phyloP scores from a whole-genome alignment of 2,113 vertebrate genomes.

The Spilogale gracilis region DNA sequence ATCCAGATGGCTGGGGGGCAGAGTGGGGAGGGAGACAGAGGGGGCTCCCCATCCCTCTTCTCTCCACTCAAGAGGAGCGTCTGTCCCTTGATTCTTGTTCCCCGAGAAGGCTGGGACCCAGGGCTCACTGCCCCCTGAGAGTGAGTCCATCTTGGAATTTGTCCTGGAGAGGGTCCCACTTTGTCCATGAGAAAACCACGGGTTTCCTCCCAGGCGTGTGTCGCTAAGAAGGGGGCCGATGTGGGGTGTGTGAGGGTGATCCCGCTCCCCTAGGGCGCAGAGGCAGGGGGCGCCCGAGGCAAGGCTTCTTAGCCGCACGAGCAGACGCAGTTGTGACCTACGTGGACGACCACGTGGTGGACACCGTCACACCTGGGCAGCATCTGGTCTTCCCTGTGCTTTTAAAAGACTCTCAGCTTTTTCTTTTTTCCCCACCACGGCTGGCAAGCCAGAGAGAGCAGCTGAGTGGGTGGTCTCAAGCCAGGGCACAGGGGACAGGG shows the following conservation, averaged over 20 bases:
- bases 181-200: neutral
- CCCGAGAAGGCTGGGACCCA: neutral
- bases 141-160: neutral
- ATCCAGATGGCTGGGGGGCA: neutral
- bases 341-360: fast-evolving
- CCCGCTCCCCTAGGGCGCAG: neutral
- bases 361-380: neutral
- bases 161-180: neutral
- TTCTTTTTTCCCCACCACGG: no score
- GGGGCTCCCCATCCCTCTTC: neutral
- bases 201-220: neutral
- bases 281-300: neutral
- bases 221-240: neutral
- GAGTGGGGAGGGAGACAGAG: neutral
- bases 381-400: neutral
- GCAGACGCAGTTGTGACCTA: neutral
- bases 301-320: fast-evolving
- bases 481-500: neutral
- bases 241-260: neutral
- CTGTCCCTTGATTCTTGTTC: neutral
- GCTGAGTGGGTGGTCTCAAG: neutral
- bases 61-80: neutral
- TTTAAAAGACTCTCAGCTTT: neutral
- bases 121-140: neutral
- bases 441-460: neutral